Percentiles rank a stretch among this genome's conserved stretches.
These are phyloP conservation scores for Eupithecia subfuscata DNA, from an alignment of 2,888 invertebrate genomes.

Conservation along the genomic window DNA sequence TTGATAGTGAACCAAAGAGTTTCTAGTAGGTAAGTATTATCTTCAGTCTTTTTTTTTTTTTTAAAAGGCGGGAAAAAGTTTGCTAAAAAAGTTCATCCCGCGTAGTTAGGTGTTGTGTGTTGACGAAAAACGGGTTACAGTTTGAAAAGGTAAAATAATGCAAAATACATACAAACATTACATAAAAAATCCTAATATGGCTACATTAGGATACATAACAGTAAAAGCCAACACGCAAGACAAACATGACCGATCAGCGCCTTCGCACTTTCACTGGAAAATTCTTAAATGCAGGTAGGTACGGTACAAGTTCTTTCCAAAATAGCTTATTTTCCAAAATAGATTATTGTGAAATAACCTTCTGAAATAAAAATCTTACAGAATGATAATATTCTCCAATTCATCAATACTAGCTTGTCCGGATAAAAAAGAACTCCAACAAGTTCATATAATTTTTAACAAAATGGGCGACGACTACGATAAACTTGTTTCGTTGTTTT, in stretches of 20 bases:
- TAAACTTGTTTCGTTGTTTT: constrained; percentile 66
- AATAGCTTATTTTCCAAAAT: not conserved
- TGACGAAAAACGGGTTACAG: not conserved
- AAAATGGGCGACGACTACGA: constrained; percentile 70
- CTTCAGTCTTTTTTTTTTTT: not conserved
- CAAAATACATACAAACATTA: constrained; percentile 48
- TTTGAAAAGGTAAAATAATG: constrained; percentile 46
- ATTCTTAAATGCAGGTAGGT: constrained; percentile 73
- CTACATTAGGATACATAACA: constrained; percentile 64
- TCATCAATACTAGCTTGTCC: constrained; percentile 74
- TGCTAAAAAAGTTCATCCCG: not conserved
- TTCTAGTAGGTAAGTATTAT: too few species aligned
- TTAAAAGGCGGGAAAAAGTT: not conserved
- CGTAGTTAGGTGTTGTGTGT: not conserved
- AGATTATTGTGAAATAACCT: not conserved
- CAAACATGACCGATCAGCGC: constrained; percentile 77
- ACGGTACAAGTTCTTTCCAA: not conserved
- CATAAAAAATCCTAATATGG: constrained; percentile 73
- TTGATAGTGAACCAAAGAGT: not conserved
- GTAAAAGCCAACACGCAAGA: constrained; percentile 70
- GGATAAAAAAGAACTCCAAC: constrained; percentile 68
- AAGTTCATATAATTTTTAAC: constrained; percentile 72
- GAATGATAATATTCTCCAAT: constrained; percentile 78
- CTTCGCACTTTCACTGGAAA: constrained; percentile 80
- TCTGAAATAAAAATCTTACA: constrained; percentile 42